Evolutionary conservation across 2,797 vertebrate species (phyloP).

Genomic region (Cossypha polioptera): DNA sequence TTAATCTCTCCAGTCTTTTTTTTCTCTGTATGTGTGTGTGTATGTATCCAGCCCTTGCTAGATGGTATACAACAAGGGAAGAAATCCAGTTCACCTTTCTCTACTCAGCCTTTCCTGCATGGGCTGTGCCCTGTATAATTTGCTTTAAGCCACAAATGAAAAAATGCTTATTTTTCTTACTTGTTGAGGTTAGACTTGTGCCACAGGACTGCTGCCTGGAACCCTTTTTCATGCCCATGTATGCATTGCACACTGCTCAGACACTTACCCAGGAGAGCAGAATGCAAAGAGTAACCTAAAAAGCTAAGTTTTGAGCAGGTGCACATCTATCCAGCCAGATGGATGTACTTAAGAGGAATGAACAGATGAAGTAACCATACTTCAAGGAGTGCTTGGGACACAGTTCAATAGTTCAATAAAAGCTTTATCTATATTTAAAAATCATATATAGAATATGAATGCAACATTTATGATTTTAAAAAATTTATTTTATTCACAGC

Average conservation of each 20-base stretch:
- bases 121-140: not conserved
- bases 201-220: not conserved
- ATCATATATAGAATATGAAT: not conserved
- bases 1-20: not conserved
- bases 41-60: not conserved
- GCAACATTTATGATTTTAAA: not conserved
- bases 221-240: not conserved
- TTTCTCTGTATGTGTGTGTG: fast-evolving
- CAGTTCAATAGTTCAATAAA: not conserved
- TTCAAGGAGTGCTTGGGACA: not conserved
- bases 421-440: not conserved
- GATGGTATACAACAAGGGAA: not conserved
- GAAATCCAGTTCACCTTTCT: not conserved
- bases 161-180: not conserved
- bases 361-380: not conserved
- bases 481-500: not conserved
- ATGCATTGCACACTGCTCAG: not conserved
- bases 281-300: not conserved
- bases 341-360: not conserved
- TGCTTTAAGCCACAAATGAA: not conserved
- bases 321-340: not conserved
- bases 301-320: not conserved
- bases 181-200: not conserved
- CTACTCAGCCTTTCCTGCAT: not conserved
- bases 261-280: fast-evolving